Base-by-base conservation (phyloP, 64 coral and sea anemone genomes). In the Pocillopora verrucosa region DNA sequence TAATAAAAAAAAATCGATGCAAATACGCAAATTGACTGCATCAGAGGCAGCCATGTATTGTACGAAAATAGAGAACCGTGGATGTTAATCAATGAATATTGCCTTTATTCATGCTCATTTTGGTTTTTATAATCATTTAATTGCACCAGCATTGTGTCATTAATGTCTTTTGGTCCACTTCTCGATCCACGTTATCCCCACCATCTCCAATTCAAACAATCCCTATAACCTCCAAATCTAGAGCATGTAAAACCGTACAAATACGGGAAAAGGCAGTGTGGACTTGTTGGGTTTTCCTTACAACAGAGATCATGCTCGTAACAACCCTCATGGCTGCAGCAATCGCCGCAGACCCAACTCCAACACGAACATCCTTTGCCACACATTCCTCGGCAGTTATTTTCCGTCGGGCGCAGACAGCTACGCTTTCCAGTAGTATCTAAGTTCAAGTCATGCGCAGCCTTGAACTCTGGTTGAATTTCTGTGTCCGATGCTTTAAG, bases 241-340 rank as follows among this genome's bases (percentile, higher is more conserved):
- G 36, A 20, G 19, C 37, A 77, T 57, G 15, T 16, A 1, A 56
- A 56, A 22, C 65, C 65, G 5, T 10, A 10, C 10, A n/a, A 69
- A 69, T 22, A 0, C 16, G 74, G 74, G 9, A 17, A 5, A 17
- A 77, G 37, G 45, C 75, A 77, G 17, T 58, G 20, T 11, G 16
- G 10, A 56, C 36, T 77, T 9, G 5, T 19, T 15, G 36, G 36
- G 3, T 56, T 77, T 1, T 57, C 6, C 13, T 56, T 51, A 36
- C 75, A 77, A 77, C 37, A 77, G 17, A 77, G 75, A 41, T 77
- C 75, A 36, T 77, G 75, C 19, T 56, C 36, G 16, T 77, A 77
- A 77, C 75, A 77, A 2, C 75, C 75, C 15, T 17, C 17, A 77
- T 77, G 37, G 12, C 38, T 19, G 17, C 75, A 77, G 37, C 75